Evolutionary conservation across 30 jellyfish, hydroid and myxozoan genomes (phyloP), one percentile per base, ranked within the genome.

Genomic region (Cassiopea xamachana): DNA sequence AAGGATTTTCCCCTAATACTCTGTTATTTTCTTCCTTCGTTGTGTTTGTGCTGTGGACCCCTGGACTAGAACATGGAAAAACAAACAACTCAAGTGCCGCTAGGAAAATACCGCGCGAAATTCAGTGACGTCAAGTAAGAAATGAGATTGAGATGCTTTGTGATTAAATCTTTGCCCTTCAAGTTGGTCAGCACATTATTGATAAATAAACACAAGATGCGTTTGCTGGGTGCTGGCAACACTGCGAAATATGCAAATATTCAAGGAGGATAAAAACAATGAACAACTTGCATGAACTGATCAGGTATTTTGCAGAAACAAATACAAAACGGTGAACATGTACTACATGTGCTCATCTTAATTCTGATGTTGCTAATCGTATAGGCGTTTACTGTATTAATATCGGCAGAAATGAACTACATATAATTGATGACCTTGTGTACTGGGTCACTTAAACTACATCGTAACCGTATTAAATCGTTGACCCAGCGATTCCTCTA

Each of bases 381-480:
- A 58, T 84, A 27, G 46, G 73, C 68, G 67, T 47, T 39, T 15
- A 18, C 68, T 12, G 55, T 43, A 84, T 50, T 47, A 51, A 84
- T 39, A 69, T 55, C 67, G 46, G 68, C 87, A 62, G 83, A 46
- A 48, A 68, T 44, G 76, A 14, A 72, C 74, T 46, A 76, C 69
- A 62, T 60, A 62, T 77, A 73, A 51, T 82, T 46, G 55, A 45
- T 86, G 93, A 86, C 93, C 93, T 86, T 86, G 80, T 73, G 87
- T 10, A 60, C 93, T 76, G 86, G 87, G 87, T 86, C 87, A 86
- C 61, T 72, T 48, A 69, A 48, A 69, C 80, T 46, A 64, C 81
- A 79, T 14, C 44, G 90, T 82, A 82, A 82, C 90, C 60, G 12
- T 73, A 84, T 69, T 84, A 84, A 18, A 69, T 69, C 73, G 67